Evolutionary conservation across 1,140 invertebrate species (phyloP).

Genomic region (Hyles vespertilio): DNA sequence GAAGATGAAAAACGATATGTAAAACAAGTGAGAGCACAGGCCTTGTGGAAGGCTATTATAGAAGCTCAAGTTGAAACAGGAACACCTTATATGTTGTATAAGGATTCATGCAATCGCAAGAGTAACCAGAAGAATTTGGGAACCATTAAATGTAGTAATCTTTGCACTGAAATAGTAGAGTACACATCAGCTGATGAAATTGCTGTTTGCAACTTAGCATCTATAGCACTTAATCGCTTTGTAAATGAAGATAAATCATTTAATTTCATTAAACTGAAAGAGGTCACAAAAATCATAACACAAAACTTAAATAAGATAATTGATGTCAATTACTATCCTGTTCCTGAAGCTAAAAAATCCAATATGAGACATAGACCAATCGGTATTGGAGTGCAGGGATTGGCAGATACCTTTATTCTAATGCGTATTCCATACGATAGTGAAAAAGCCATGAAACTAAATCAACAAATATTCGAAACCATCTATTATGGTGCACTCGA

Average conservation of each 20-base stretch:
- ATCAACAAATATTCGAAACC: slow-evolving; percentile 98
- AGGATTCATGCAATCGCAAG: slow-evolving; percentile 98
- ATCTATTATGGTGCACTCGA: slow-evolving; percentile 98
- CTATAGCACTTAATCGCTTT: slow-evolving; percentile 98
- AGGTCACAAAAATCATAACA: slow-evolving; percentile 93
- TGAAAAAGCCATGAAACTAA: slow-evolving; percentile 89
- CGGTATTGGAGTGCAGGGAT: slow-evolving; percentile 96
- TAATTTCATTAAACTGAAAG: slow-evolving; percentile 93
- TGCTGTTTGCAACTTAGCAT: slow-evolving; percentile 98
- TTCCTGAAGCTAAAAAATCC: slow-evolving; percentile 90
- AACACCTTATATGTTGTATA: slow-evolving; percentile 98
- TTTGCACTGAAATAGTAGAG: slow-evolving; percentile 98
- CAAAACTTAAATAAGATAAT: slow-evolving; percentile 98
- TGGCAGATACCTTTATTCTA: slow-evolving; percentile 97
- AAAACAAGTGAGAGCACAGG: slow-evolving; percentile 89
- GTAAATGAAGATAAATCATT: slow-evolving; percentile 88
- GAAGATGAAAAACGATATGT: slow-evolving; percentile 88
- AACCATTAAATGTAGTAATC: slow-evolving; percentile 98
- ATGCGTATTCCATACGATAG: slow-evolving; percentile 96
- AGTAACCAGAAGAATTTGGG: slow-evolving; percentile 99
- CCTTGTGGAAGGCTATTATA: slow-evolving; percentile 96
- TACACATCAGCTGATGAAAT: slow-evolving; percentile 95
- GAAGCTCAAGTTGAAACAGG: slow-evolving; percentile 98
- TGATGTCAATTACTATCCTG: slow-evolving; percentile 97
- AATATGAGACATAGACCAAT: slow-evolving; percentile 97